phyloP scores from a whole-genome alignment of 1,140 invertebrate genomes.

The Drosophila tani region DNA sequence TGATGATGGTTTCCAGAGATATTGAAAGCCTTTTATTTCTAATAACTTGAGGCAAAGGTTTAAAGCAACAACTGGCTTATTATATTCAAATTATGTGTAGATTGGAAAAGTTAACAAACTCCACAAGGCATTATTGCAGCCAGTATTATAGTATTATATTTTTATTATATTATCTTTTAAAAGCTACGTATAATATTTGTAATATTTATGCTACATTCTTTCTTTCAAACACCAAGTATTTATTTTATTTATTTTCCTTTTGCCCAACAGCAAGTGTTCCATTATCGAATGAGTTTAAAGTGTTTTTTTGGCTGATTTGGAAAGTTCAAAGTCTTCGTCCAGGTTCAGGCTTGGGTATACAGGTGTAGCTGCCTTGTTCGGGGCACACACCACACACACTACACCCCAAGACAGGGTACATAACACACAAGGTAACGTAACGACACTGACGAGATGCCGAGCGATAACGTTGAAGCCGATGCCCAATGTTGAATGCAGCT shows the following conservation, averaged over 20 bases:
- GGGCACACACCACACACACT: too few relatives aligned
- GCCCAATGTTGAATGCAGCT: slow-evolving; percentile 40
- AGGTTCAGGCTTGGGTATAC: neutral
- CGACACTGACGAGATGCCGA: slow-evolving; percentile 41
- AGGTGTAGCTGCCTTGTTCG: slow-evolving; percentile 14
- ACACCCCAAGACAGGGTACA: slow-evolving; percentile 1
- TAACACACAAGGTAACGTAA: slow-evolving; percentile 21
- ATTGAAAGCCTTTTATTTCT: neutral
- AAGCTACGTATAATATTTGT: too few relatives aligned
- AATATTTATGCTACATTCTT: too few relatives aligned
- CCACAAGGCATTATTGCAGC: too few relatives aligned
- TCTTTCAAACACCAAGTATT: neutral
- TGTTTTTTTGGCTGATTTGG: too few relatives aligned
- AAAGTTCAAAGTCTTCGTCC: neutral
- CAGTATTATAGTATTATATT: too few relatives aligned
- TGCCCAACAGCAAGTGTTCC: too few relatives aligned
- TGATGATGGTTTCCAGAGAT: neutral
- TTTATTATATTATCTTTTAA: too few relatives aligned
- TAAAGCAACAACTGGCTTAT: too few relatives aligned
- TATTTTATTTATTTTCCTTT: neutral
- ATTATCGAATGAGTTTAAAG: neutral
- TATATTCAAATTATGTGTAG: too few relatives aligned
- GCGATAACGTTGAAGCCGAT: slow-evolving; percentile 36
- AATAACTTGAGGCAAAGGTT: neutral
- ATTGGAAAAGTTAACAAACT: neutral